phyloP scores from a whole-genome alignment of 2,888 invertebrate genomes.

The Dendrolimus houi region DNA sequence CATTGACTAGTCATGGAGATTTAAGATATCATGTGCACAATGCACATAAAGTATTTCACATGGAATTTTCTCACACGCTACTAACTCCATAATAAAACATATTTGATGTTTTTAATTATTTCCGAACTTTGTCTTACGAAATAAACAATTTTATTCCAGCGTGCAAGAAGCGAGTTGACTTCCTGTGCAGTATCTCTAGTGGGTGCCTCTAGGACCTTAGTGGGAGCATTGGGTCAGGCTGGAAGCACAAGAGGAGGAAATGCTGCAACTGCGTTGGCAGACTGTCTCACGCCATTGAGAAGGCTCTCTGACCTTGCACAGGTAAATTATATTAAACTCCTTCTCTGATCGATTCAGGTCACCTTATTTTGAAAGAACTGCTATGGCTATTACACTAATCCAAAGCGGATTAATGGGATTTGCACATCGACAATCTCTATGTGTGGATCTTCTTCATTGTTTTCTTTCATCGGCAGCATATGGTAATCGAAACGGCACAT shows the following conservation, averaged over 20 bases:
- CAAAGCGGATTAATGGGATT: no score
- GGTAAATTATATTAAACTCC: conserved; percentile 23
- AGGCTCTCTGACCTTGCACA: conserved; percentile 85
- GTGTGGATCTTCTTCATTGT: no score
- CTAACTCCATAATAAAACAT: neutral
- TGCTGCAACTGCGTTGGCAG: conserved; percentile 78
- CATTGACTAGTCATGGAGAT: no score
- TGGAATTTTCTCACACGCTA: no score
- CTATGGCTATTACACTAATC: no score
- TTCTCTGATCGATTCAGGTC: no score
- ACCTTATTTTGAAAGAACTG: no score
- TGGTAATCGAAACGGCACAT: no score
- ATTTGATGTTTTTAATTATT: neutral
- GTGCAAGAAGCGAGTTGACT: conserved; percentile 86
- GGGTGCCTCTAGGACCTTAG: conserved; percentile 87
- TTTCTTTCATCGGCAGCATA: no score
- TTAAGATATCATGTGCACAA: no score
- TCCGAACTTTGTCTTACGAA: neutral
- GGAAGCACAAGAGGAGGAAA: conserved; percentile 62
- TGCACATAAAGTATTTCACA: no score
- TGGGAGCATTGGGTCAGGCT: conserved; percentile 85
- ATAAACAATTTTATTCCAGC: conserved; percentile 37
- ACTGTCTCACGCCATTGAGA: conserved; percentile 85
- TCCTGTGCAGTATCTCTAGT: conserved; percentile 88
- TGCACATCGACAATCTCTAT: no score